Evolutionary conservation across 2,797 vertebrate species (phyloP), one percentile per base, ranked within the genome.

Genomic region (Anolis apletophallus): DNA sequence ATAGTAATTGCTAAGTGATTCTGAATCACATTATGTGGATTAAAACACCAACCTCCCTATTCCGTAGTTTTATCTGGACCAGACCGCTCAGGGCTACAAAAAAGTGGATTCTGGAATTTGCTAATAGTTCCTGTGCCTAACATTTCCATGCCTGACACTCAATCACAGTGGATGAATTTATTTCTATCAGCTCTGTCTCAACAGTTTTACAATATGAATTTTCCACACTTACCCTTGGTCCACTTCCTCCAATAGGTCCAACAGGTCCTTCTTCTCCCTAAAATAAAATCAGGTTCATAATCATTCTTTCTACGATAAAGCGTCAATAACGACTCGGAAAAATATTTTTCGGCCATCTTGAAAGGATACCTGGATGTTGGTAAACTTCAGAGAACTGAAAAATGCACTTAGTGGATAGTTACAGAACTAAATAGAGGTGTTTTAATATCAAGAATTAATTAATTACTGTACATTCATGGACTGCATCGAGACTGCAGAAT

Each of bases 231-330:
- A 99, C 98, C 92, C 91, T 96, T 81, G 97, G 96, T 85, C 99
- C 98, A 0, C 95, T 76, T 80, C 93, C 96, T 93, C 99, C 98
- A 90, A 94, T 92, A 85, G 97, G 97, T 93, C 99, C 99, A 55
- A 94, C 61, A 84, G 97, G 97, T 95, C 99, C 99, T 96, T 98
- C 97, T 91, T 99, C 98, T 87, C 99, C 99, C 99, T 99, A 77
- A 94, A 88, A 95, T 95, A 90, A 95, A 84, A 96, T 67, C 54
- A 91, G 10, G 83, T 7, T 84, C 88, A 64, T 36, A 82, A 2
- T 81, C n/a, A 75, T 1, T 34, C 84, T 23, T 88, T 55, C 52
- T 76, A 88, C 68, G n/a, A 88, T n/a, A 13, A 1, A 32, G 75
- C 78, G 0, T 17, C 3, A 80, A 85, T 90, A 29, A 36, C 76